Conservation (phyloP, 2,797 vertebrate species). For the Gallinago solitaria region DNA sequence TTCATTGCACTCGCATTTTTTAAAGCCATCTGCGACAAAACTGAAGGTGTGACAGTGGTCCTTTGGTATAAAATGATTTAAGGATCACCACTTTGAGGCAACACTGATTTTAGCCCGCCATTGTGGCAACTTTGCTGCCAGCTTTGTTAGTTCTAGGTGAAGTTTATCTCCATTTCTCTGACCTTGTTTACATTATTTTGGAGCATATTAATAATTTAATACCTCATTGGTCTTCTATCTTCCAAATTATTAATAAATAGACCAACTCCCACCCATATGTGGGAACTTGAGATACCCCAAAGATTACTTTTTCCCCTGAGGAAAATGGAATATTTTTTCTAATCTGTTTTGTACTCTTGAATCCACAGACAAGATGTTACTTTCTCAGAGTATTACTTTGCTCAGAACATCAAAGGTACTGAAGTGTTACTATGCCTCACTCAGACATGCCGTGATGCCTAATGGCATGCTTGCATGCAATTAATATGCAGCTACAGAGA, state of each 20-base stretch:
- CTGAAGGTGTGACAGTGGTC: not conserved
- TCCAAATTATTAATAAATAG: not conserved
- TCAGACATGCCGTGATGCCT: not conserved
- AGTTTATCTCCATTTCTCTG: not conserved
- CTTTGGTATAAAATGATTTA: not conserved
- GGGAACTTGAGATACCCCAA: not conserved
- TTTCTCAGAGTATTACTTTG: not conserved
- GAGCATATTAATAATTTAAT: not conserved
- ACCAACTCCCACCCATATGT: not conserved
- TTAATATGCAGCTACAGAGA: constrained; percentile 54
- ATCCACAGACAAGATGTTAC: not conserved
- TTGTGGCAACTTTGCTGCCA: not conserved
- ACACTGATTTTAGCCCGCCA: not conserved
- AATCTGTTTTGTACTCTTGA: not conserved
- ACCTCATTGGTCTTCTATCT: not conserved
- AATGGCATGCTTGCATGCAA: constrained; percentile 11
- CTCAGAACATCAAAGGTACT: constrained; percentile 2
- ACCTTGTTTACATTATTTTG: not conserved
- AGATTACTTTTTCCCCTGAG: not conserved
- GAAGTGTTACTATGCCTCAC: not conserved
- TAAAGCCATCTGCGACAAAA: not conserved
- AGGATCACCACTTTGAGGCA: not conserved
- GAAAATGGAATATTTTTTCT: not conserved
- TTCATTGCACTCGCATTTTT: not conserved
- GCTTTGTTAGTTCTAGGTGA: not conserved